These are phyloP conservation scores for Calliopsis andreniformis DNA, from an alignment of 1,140 invertebrate species.

Conservation along the genomic window DNA sequence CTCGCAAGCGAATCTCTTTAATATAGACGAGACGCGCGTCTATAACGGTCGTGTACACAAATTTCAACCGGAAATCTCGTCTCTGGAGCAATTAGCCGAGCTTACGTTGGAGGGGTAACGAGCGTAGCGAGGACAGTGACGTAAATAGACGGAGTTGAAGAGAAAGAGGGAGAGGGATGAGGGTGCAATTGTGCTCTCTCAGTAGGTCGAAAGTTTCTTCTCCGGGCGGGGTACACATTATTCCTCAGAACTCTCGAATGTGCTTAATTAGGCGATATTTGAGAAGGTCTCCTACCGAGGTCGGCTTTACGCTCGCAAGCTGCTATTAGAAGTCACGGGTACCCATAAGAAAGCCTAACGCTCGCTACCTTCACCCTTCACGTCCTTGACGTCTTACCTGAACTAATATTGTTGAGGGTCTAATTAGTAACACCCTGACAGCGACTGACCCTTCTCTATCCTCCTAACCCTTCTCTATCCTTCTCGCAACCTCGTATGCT, in stretches of 20 bases:
- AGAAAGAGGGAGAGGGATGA: neutral
- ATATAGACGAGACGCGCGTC: slow-evolving; percentile 7
- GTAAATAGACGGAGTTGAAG: slow-evolving; percentile 7
- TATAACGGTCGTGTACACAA: neutral
- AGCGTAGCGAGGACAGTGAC: neutral
- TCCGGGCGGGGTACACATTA: slow-evolving; percentile 55
- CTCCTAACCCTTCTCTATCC: neutral
- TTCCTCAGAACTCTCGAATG: slow-evolving; percentile 70
- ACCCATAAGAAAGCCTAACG: slow-evolving; percentile 63
- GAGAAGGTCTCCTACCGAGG: slow-evolving; percentile 33
- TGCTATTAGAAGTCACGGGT: slow-evolving; percentile 71
- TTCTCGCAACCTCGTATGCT: neutral
- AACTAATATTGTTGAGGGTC: slow-evolving; percentile 72
- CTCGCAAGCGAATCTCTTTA: neutral
- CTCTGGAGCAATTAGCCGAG: slow-evolving; percentile 47
- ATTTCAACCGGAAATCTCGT: slow-evolving; percentile 41
- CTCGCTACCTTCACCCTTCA: slow-evolving; percentile 29
- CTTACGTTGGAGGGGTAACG: slow-evolving; percentile 15
- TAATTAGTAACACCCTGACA: slow-evolving; percentile 71
- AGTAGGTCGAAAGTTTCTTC: slow-evolving; percentile 62
- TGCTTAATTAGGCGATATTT: slow-evolving; percentile 76
- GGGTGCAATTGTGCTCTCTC: slow-evolving; percentile 42
- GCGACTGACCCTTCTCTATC: slow-evolving; percentile 37
- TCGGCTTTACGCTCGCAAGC: slow-evolving; percentile 64
- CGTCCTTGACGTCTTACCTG: slow-evolving; percentile 64